A percentile compares a stretch with the other conserved stretches of the same genome.
These are phyloP conservation scores for Polyergus mexicanus DNA, from an alignment of 1,140 invertebrate species.

Conservation along the genomic window DNA sequence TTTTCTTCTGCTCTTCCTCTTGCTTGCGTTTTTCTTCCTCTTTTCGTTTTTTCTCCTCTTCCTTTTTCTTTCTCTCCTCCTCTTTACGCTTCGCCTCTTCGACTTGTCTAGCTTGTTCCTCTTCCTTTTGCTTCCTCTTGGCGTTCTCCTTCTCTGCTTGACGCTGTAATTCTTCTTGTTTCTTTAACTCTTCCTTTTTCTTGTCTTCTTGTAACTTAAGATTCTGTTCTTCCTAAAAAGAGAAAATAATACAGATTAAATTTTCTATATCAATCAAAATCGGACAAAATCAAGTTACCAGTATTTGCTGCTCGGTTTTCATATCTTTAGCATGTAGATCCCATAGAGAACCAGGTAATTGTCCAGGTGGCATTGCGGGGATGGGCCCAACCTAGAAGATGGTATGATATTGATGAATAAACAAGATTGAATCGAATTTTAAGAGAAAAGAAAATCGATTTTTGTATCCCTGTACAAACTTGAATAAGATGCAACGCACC, in stretches of 20 bases:
- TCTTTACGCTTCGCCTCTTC: slow-evolving; percentile 83
- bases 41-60: slow-evolving; percentile 81
- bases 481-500: slow-evolving; percentile 64
- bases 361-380: slow-evolving; percentile 82
- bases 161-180: slow-evolving; percentile 77
- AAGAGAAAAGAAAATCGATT: neutral
- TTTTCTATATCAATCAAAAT: neutral
- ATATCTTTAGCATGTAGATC: slow-evolving; percentile 85
- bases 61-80: slow-evolving; percentile 81
- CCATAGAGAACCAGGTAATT: slow-evolving; percentile 83
- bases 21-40: slow-evolving; percentile 83
- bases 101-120: slow-evolving; percentile 80
- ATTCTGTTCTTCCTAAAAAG: slow-evolving; percentile 86
- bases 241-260: neutral
- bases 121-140: slow-evolving; percentile 79
- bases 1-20: slow-evolving; percentile 80
- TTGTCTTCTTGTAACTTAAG: slow-evolving; percentile 84
- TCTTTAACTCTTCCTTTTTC: slow-evolving; percentile 81
- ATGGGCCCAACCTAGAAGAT: slow-evolving; percentile 80
- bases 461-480: neutral
- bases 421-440: neutral
- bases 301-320: slow-evolving; percentile 87
- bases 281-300: slow-evolving; percentile 76
- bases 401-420: slow-evolving; percentile 15
- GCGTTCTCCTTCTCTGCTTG: slow-evolving; percentile 78